Evolutionary conservation across 1,140 invertebrate genomes (phyloP), one percentile per base, ranked within the genome.

Genomic region (Euura lappo): DNA sequence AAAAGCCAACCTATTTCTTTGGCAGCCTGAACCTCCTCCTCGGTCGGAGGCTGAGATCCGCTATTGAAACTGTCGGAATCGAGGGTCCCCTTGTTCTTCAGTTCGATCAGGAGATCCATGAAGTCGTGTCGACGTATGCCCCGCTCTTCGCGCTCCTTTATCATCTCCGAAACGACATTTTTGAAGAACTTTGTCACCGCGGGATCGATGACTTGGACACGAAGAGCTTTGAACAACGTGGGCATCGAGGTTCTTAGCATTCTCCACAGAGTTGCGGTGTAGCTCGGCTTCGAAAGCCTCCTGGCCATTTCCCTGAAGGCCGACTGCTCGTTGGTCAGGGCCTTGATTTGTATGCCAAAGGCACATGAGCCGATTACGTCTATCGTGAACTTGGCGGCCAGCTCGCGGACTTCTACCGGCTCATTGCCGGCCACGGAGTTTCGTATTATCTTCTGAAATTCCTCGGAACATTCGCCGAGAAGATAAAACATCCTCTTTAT

Each of bases 321-420:
- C 2, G 80, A 89, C 43, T 87, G 78, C 4, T 87, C 82, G 75
- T 90, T 82, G 13, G 82, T 82, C n/a, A 91, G 77, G 2, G 88
- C 87, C 60, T 91, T 89, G 3, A 89, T 88, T 66, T 89, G 85
- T 72, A 91, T 83, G n/a, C 91, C 91, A 77, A 90, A 92, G 4
- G 89, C 91, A 71, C 88, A 89, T 3, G 86, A 89, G 3, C 90
- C 89, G 51, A 92, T 92, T 4, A 90, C 86, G 79, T 92, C 90
- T 7, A 90, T 90, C 5, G 88, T 88, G 73, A 89, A 91, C 73
- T 87, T 87, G 0, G 87, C 81, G 71, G 86, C 84, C 45, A 90
- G 44, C 45, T 90, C 88, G 78, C 89, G 89, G 3, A 87, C 76
- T 75, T 84, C 81, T 44, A 81, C 72, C 71, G 76, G 7, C 42